Evolutionary conservation across 2,888 invertebrate genomes (phyloP).

Genomic region (Mystacides longicornis): DNA sequence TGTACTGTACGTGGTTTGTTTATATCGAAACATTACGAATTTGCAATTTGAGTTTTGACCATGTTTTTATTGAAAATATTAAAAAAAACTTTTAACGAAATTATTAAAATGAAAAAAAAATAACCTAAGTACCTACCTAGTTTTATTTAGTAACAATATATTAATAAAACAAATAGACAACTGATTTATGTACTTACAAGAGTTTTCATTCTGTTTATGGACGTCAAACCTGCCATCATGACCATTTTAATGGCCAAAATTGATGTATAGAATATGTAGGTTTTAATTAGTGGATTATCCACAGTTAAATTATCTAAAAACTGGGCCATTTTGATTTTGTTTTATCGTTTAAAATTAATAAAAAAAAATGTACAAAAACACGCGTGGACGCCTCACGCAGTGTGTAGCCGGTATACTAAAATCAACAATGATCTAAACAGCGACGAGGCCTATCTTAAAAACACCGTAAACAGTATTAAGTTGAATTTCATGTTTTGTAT

Average conservation of each 20-base stretch:
- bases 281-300: constrained; percentile 11
- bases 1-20: too few species aligned
- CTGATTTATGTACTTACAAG: background rate
- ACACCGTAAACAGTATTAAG: too few species aligned
- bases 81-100: too few species aligned
- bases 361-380: background rate
- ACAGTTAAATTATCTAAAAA: constrained; percentile 4
- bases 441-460: too few species aligned
- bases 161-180: background rate
- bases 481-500: too few species aligned
- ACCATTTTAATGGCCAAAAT: constrained; percentile 7
- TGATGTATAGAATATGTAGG: constrained; percentile 4
- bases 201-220: constrained; percentile 1
- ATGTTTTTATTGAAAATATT: too few species aligned
- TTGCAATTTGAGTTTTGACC: too few species aligned
- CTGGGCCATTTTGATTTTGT: constrained; percentile 8
- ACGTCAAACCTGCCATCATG: constrained; percentile 7
- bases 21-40: too few species aligned
- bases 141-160: background rate
- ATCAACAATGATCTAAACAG: too few species aligned
- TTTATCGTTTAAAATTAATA: background rate
- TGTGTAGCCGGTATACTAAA: too few species aligned
- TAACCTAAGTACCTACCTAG: background rate
- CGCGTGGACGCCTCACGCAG: background rate
- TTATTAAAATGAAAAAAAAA: too few species aligned